These are phyloP conservation scores for Acomys russatus DNA, from an alignment of 2,797 vertebrate species.

Conservation along the genomic window DNA sequence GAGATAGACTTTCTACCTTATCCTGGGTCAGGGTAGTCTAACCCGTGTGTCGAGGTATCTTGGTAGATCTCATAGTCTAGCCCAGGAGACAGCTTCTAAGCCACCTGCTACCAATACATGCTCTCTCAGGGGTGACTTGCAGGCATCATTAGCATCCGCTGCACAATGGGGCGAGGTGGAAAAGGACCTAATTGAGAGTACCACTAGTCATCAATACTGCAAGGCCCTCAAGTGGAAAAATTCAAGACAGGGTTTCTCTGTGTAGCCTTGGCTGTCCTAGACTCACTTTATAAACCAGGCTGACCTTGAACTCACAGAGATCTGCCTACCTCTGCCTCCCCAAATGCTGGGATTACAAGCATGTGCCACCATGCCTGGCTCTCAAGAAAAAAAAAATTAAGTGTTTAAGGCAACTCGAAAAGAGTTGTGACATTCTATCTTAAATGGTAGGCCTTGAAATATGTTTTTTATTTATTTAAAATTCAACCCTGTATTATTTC, in stretches of 20 bases:
- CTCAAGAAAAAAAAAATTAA: no score
- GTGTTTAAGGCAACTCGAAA: background rate
- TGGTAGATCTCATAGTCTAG: constrained; percentile 42
- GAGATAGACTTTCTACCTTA: constrained; percentile 60
- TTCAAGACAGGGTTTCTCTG: no score
- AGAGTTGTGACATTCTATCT: constrained; percentile 16
- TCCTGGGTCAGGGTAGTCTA: constrained; percentile 68
- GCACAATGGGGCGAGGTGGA: background rate
- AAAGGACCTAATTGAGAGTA: background rate
- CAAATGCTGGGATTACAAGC: no score
- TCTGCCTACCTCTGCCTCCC: no score
- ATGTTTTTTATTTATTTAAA: constrained; percentile 39
- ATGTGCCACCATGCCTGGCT: no score
- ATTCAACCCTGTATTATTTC: constrained; percentile 51
- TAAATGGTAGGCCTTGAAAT: constrained; percentile 12
- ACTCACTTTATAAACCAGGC: no score
- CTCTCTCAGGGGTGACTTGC: constrained; percentile 1
- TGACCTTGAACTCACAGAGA: no score
- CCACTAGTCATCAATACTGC: background rate
- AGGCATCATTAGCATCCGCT: background rate
- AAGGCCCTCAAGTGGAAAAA: background rate
- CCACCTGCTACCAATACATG: background rate
- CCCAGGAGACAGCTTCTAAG: constrained; percentile 28
- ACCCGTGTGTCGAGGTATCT: constrained; percentile 39
- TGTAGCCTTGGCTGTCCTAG: no score